These are phyloP conservation scores for Ifrita kowaldi DNA, from an alignment of 2,113 vertebrate species.

Conservation along the genomic window DNA sequence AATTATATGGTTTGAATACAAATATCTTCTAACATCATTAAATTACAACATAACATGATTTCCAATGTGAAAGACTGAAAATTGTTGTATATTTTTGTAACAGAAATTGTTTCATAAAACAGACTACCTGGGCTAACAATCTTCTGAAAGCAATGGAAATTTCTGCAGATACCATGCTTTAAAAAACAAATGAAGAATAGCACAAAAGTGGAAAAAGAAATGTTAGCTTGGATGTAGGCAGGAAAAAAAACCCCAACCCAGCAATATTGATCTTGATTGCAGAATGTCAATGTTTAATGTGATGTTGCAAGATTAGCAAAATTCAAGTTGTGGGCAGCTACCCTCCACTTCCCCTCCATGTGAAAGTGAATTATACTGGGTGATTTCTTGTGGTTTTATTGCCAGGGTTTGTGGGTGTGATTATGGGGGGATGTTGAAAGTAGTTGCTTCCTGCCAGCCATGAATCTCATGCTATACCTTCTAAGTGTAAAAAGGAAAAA, in stretches of 20 bases:
- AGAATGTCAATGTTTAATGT: background rate
- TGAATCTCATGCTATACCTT: background rate
- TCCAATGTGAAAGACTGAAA: background rate
- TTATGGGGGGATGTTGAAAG: background rate
- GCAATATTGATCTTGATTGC: background rate
- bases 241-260: fast-evolving
- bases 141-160: background rate
- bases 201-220: background rate
- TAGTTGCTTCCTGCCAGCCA: background rate
- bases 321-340: background rate
- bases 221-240: background rate
- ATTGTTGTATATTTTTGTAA: background rate
- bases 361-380: background rate
- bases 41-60: background rate
- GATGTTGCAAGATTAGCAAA: background rate
- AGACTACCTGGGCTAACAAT: background rate
- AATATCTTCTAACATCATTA: background rate
- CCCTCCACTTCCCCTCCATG: background rate
- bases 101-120: background rate
- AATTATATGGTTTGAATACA: background rate
- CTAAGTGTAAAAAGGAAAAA: background rate
- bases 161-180: background rate
- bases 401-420: background rate
- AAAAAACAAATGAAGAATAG: background rate
- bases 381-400: background rate